phyloP scores from a whole-genome alignment of 2,888 invertebrate species.

The Drosophila kambysellisi region DNA sequence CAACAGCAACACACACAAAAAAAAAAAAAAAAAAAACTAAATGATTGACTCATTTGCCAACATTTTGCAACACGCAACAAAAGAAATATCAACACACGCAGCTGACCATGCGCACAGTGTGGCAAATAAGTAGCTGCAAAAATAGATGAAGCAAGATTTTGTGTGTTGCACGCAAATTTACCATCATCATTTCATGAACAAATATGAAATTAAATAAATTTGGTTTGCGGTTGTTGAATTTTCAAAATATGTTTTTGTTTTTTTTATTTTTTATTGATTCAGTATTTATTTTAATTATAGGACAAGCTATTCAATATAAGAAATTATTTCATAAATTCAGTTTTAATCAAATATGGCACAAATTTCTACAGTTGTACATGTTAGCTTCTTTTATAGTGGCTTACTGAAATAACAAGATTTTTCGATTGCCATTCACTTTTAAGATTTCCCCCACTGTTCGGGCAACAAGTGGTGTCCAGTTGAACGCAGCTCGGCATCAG shows the following conservation, averaged over 20 bases:
- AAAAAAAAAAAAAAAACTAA: constrained; percentile 36
- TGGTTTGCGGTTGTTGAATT: background rate
- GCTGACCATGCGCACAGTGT: constrained; percentile 64
- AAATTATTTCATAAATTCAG: background rate
- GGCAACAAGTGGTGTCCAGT: constrained; percentile 30
- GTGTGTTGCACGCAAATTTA: background rate
- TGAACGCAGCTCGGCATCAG: constrained; percentile 24
- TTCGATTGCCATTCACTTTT: background rate
- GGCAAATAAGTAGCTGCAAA: background rate
- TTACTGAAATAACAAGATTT: background rate
- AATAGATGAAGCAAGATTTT: background rate
- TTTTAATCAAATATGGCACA: background rate
- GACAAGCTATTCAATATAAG: background rate
- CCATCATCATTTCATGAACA: background rate
- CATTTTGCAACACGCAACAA: constrained; percentile 76
- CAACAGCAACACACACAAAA: constrained; percentile 43
- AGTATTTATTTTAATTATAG: background rate
- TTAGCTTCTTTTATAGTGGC: background rate
- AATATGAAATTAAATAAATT: background rate
- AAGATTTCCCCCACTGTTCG: constrained; percentile 38
- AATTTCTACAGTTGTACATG: background rate
- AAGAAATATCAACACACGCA: constrained; percentile 65
- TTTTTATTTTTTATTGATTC: background rate
- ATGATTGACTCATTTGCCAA: constrained; percentile 76
- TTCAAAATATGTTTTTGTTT: background rate